phyloP scores from a whole-genome alignment of 2,797 vertebrate genomes.

The Gambusia yucatana region DNA sequence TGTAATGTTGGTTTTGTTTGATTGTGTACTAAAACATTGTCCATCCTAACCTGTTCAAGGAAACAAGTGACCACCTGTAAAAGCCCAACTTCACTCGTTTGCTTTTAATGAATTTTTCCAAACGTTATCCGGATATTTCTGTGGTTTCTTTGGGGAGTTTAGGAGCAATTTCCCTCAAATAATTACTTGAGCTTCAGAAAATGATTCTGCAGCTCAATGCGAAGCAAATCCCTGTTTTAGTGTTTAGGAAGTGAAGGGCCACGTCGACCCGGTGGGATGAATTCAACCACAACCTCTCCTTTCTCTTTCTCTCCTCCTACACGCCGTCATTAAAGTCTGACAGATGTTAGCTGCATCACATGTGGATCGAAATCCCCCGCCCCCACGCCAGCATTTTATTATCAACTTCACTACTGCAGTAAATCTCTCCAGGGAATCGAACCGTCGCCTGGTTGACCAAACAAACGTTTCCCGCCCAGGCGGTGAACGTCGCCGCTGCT shows the following conservation, averaged over 20 bases:
- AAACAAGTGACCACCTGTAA: too few species aligned
- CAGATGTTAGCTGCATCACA: slow-evolving; percentile 60
- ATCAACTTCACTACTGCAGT: not conserved
- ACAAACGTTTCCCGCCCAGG: slow-evolving; percentile 38
- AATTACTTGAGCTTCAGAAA: not conserved
- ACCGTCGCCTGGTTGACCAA: slow-evolving; percentile 50
- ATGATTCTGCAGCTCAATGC: slow-evolving; percentile 2
- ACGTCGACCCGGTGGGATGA: slow-evolving; percentile 17
- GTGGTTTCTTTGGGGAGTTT: not conserved
- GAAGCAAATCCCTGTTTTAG: slow-evolving; percentile 23
- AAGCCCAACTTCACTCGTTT: not conserved
- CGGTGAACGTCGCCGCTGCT: slow-evolving; percentile 40
- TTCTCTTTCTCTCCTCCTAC: slow-evolving; percentile 49
- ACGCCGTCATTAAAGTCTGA: slow-evolving; percentile 31
- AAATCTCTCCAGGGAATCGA: not conserved
- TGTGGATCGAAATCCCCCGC: slow-evolving; percentile 46
- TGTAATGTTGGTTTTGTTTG: too few species aligned
- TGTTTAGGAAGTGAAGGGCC: slow-evolving; percentile 47
- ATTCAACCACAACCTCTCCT: slow-evolving; percentile 11
- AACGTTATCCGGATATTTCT: not conserved
- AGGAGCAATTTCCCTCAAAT: not conserved
- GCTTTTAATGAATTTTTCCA: not conserved
- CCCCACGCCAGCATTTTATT: not conserved
- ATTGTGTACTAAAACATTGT: too few species aligned
- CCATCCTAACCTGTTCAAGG: too few species aligned